Conservation (phyloP, 53 echinoderm and acorn worm genomes). For the Actinopyga echinites region DNA sequence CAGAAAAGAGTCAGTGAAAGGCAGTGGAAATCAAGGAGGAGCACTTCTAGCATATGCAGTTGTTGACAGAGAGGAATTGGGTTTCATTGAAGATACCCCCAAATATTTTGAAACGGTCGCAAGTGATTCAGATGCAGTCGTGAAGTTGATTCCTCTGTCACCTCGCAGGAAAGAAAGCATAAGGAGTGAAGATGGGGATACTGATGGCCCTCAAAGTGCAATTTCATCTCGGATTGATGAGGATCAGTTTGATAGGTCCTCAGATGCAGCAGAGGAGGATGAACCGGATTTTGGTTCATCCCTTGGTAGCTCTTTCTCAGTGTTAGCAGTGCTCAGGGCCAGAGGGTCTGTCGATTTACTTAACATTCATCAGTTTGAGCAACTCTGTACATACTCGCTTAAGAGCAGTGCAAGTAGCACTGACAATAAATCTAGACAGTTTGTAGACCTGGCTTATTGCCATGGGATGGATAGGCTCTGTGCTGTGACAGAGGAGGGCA, state of each 20-base stretch:
- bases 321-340: constrained; percentile 71
- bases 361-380: constrained; percentile 66
- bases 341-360: constrained; percentile 69
- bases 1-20: neutral
- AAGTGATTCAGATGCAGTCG: constrained; percentile 5
- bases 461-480: constrained; percentile 92
- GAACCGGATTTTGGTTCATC: constrained; percentile 62
- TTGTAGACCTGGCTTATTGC: constrained; percentile 81
- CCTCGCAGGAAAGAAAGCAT: constrained; percentile 19
- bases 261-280: constrained; percentile 46
- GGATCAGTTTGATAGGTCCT: constrained; percentile 34
- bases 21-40: neutral
- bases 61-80: neutral
- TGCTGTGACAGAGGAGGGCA: constrained; percentile 75
- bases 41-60: constrained; percentile 12
- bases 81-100: constrained; percentile 21
- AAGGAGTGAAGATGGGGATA: constrained; percentile 22
- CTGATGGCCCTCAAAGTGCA: constrained; percentile 16
- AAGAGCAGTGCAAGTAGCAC: neutral
- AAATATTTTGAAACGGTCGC: constrained; percentile 24
- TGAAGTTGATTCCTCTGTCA: constrained; percentile 9
- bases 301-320: constrained; percentile 6
- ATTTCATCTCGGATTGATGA: constrained; percentile 37
- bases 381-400: constrained; percentile 43
- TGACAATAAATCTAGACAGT: constrained; percentile 12